Conservation (phyloP, 2,888 invertebrate genomes). For the Patella ulyssiponensis region DNA sequence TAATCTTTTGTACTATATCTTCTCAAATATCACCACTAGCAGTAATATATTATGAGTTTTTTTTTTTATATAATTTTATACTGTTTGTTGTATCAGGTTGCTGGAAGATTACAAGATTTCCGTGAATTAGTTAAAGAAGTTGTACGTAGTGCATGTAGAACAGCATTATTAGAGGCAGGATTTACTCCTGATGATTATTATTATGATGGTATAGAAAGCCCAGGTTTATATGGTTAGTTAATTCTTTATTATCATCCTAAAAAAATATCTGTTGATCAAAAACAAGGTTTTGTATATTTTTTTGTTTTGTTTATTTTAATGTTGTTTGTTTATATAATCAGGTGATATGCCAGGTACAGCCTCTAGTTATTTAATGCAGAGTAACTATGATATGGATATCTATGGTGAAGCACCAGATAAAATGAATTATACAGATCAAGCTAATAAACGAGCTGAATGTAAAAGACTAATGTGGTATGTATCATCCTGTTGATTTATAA, state of each 20-base stretch:
- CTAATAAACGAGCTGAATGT: slow-evolving; percentile 86
- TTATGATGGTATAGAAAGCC: slow-evolving; percentile 67
- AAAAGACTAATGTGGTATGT: slow-evolving; percentile 83
- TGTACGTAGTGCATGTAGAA: slow-evolving; percentile 81
- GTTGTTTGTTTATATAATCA: background rate
- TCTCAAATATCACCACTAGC: background rate
- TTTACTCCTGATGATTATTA: slow-evolving; percentile 83
- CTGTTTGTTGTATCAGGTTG: slow-evolving; percentile 54
- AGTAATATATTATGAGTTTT: too few relatives aligned
- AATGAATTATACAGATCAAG: slow-evolving; percentile 90
- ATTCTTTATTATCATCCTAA: background rate
- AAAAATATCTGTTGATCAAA: background rate
- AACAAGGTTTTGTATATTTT: background rate
- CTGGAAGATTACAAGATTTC: slow-evolving; percentile 71
- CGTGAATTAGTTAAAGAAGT: slow-evolving; percentile 76
- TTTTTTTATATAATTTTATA: background rate
- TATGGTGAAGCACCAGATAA: slow-evolving; percentile 75
- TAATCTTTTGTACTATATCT: too few relatives aligned
- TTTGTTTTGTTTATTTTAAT: too few relatives aligned
- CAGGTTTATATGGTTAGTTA: slow-evolving; percentile 46
- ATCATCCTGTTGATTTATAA: background rate
- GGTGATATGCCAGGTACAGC: slow-evolving; percentile 66
- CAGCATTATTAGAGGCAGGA: slow-evolving; percentile 82
- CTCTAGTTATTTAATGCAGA: slow-evolving; percentile 70
- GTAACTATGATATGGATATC: slow-evolving; percentile 72